Base-by-base conservation (phyloP, 2,797 vertebrate genomes). In the Columba guinea region DNA sequence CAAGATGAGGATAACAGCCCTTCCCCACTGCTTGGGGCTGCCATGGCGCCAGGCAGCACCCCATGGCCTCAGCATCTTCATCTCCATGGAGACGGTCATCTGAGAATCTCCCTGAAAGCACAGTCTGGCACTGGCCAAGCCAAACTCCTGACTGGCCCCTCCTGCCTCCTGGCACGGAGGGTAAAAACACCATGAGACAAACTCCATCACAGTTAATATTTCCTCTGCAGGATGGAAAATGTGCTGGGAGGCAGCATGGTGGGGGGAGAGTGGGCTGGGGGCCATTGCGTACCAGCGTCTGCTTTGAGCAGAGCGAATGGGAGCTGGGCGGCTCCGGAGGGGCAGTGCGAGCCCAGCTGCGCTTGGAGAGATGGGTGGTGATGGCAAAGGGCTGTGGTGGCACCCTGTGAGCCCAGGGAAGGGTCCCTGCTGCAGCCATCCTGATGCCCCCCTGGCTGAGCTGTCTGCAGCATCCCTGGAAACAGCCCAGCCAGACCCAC, bases 351-450 rank as follows among this genome's bases (percentile, higher is more conserved):
- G 20, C 24, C 37, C 37, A 23, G 21, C 20, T 0, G 6, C 28
- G 23, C 17, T 63, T 0, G 0, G 48, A 15, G 20, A 9, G 20
- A 17, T 22, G 2, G 5, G n/a, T 52, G 75, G 7, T 3, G 1
- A 3, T 2, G 41, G 35, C 1, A 8, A 65, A 12, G 34, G 51
- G 28, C 30, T 41, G 60, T 5, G 10, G 44, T 6, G 32, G 68
- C 58, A 32, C 30, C 41, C 73, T 7, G 34, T 0, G 12, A 30
- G 60, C 60, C 26, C 30, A 13, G 39, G 46, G 59, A 41, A 79
- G 28, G 67, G 28, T 20, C 34, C 37, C 8, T 13, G 10, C 37
- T 70, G 18, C 3, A 11, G 44, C 44, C 24, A 46, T 26, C 2
- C 0, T 0, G 1, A 22, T 32, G 48, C 37, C 24, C 65, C 48